Percentiles rank a stretch among this genome's conserved stretches.
Conservation (phyloP, 2,113 vertebrate genomes). For the Pristiophorus japonicus region DNA sequence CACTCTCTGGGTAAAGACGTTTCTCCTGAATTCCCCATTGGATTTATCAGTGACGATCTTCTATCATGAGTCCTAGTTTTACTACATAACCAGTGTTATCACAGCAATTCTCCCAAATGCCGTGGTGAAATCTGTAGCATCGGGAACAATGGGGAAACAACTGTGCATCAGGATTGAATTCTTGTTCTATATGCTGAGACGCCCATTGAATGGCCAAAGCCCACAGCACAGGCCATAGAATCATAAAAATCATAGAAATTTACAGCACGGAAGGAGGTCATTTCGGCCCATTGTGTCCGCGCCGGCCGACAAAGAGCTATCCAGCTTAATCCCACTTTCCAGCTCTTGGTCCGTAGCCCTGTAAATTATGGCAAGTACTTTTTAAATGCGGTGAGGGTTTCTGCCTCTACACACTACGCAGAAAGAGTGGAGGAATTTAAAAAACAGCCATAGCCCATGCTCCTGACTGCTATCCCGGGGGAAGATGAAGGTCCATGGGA, state of each 20-base stretch:
- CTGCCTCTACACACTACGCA: too few species aligned
- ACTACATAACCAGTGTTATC: background rate
- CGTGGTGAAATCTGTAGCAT: background rate
- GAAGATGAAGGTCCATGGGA: background rate
- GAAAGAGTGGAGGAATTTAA: constrained; percentile 8
- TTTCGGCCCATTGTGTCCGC: too few species aligned
- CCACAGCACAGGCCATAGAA: background rate
- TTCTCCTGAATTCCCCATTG: background rate
- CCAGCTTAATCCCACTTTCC: too few species aligned
- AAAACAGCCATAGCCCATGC: background rate
- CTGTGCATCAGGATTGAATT: background rate
- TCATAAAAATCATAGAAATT: too few species aligned
- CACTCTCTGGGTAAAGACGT: background rate
- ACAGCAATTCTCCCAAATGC: background rate
- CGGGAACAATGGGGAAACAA: background rate
- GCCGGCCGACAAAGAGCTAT: too few species aligned
- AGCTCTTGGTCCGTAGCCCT: too few species aligned
- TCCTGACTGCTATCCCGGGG: too few species aligned
- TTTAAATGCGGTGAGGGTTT: too few species aligned
- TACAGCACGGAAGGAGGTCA: too few species aligned
- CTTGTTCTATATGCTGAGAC: background rate
- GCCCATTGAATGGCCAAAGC: background rate
- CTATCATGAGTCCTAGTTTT: too few species aligned
- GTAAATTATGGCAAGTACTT: too few species aligned
- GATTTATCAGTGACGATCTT: too few species aligned